Evolutionary conservation across 1,140 invertebrate genomes (phyloP), one percentile per base, ranked within the genome.

Genomic region (Dendrolimus punctatus): DNA sequence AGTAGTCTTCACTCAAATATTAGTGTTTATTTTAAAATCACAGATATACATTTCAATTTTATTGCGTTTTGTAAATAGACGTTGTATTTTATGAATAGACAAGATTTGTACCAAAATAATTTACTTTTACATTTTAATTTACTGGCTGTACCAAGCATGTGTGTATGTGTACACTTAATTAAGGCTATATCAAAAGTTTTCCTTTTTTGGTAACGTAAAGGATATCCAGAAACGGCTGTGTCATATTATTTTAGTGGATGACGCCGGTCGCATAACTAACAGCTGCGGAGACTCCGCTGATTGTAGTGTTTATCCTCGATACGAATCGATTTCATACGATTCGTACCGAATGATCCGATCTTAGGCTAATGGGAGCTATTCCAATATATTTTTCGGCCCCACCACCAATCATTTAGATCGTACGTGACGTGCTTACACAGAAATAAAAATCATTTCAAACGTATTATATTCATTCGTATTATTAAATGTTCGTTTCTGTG

Each of bases 221-320:
- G 65, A 71, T 69, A 73, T 71, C 56, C 73, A 73, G 66, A 83
- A 85, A 85, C 64, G 80, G 78, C 80, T 83, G 71, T 83, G 82
- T 83, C 82, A 82, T 83, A 85, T 83, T 83, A 80, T 82, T 82
- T 82, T 81, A 83, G 80, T 81, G 80, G 82, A 79, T 80, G 78
- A 77, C 82, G 80, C 66, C 69, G 77, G 74, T 78, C 74, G 74
- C 67, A 68, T 73, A 71, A 75, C 76, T 77, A 80, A 79, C 82
- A 83, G 80, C 80, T 85, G 82, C 82, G 73, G 64, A 66, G 52
- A 63, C 64, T 62, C 53, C 49, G 60, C 66, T 80, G 76, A 85
- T 85, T 82, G 80, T 73, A 85, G 82, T 85, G 63, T 85, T 85
- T 85, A 85, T 68, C 58, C 64, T 67, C 81, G 71, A 85, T 83